Evolutionary conservation across 2,888 invertebrate genomes (phyloP), one percentile per base, ranked within the genome.

Genomic region (Polydrusus pterygomalis): DNA sequence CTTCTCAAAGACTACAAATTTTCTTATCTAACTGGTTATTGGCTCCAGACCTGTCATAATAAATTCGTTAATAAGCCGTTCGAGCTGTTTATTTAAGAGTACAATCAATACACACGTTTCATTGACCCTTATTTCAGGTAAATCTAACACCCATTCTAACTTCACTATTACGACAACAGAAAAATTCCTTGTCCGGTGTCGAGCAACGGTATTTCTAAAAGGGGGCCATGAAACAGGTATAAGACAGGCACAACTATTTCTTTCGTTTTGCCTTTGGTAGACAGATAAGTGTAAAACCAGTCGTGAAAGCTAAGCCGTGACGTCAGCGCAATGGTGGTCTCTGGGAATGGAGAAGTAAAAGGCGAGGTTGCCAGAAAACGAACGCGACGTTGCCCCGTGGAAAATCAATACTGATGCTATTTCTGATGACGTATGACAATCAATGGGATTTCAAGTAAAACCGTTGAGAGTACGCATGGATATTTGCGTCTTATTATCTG

Each of bases 241-340:
- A 71, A 65, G 70, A 30, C 67, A 54, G 51, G 75, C 73, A 72
- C 76, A 69, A 77, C 77, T 75, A 70, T 75, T 75, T 74, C 74
- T 74, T 74, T 75, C 67, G 64, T 70, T 70, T 63, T 51, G 68
- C 60, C 67, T 70, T 70, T 60, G 43, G 58, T 51, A 75, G 75
- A 75, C 75, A 65, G 70, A 67, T 70, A 70, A 75, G 74, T 70
- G 75, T 75, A 75, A 70, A 70, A 75, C 75, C 75, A 75, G 75
- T 75, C 70, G 75, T 70, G 75, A 75, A 75, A 75, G 75, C 75
- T 71, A 69, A 67, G 70, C 65, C 47, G 56, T 75, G 75, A 75
- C 75, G 75, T 75, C 75, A 75, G 38, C 47, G 38, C 60, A 74
- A 51, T 64, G 64, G 54, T 64, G 69, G 74, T 64, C 56, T 64